Evolutionary conservation across 2,888 invertebrate genomes (phyloP), one percentile per base, ranked within the genome.

Genomic region (Andrena minutula): DNA sequence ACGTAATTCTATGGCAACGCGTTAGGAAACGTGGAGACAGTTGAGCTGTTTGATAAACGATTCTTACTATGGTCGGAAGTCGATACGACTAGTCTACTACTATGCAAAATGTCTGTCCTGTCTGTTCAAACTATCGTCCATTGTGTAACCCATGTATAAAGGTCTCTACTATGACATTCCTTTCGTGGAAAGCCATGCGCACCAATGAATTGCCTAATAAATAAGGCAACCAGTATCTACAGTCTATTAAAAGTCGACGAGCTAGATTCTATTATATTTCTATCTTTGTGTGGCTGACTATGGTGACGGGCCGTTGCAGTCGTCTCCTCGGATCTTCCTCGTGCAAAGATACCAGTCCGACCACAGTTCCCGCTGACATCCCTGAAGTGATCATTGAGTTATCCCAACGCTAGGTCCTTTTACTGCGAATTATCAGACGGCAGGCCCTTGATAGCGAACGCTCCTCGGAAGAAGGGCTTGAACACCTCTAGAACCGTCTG

Each of bases 391-490:
- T 73, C 30, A 20, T 86, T 84, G 84, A 84, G 84, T 78, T 69
- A 65, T 26, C 32, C 30, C 2, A 28, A 20, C 1, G 1, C 1
- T 1, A 23, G 23, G n/a, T 49, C 35, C 10, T 53, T 60, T 68
- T 81, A 90, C 16, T 89, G 76, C 5, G 77, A 86, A n/a, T 90
- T 86, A 78, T 94, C 94, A 58, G 93, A 93, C 1, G 94, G 93
- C 20, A 96, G 95, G 4, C 97, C 97, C 92, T 97, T 97, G 85
- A 97, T 96, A 85, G 96, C 96, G 92, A 97, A 96, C 12, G 95
- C 95, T n/a, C 96, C 96, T 20, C 96, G 95, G 93, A 97, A 96
- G 79, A 97, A 94, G 2, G 97, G 97, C 89, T 96, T 96, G 94
- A 97, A 97, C 58, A 97, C 95, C 75, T 97, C 95, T 86, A 97